Conservation (phyloP, 2,888 invertebrate species). For the Megaustenia siamemsis region DNA sequence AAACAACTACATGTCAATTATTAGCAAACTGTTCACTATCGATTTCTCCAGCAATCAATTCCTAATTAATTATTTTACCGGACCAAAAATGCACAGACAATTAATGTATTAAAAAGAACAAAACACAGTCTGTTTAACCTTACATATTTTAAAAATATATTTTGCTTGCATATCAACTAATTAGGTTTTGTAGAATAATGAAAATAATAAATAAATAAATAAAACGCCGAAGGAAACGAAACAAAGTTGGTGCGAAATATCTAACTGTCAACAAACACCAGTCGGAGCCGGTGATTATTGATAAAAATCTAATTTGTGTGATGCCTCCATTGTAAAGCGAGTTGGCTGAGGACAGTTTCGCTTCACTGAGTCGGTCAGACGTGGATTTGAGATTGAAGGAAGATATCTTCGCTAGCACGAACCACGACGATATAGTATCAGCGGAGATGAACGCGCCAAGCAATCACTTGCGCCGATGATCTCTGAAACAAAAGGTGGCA, state of each 20-base stretch:
- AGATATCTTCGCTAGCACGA: background rate
- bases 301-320: conserved; percentile 34
- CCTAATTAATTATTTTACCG: too few relatives aligned
- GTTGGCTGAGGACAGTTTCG: conserved; percentile 34
- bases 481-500: background rate
- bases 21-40: too few relatives aligned
- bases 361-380: background rate
- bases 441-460: background rate
- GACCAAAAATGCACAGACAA: too few relatives aligned
- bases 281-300: background rate
- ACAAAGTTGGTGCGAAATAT: conserved; percentile 14
- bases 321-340: background rate
- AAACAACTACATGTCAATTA: too few relatives aligned
- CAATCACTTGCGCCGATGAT: background rate
- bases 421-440: background rate
- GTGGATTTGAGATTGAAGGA: background rate
- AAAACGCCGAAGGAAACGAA: background rate
- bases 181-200: background rate
- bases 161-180: too few relatives aligned
- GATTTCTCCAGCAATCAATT: too few relatives aligned
- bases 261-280: background rate
- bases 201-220: background rate
- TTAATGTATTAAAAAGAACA: too few relatives aligned
- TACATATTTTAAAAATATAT: too few relatives aligned
- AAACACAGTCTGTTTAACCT: too few relatives aligned